These are phyloP conservation scores for Actenoides lindsayi DNA, from an alignment of 2,113 vertebrate species.

Conservation along the genomic window DNA sequence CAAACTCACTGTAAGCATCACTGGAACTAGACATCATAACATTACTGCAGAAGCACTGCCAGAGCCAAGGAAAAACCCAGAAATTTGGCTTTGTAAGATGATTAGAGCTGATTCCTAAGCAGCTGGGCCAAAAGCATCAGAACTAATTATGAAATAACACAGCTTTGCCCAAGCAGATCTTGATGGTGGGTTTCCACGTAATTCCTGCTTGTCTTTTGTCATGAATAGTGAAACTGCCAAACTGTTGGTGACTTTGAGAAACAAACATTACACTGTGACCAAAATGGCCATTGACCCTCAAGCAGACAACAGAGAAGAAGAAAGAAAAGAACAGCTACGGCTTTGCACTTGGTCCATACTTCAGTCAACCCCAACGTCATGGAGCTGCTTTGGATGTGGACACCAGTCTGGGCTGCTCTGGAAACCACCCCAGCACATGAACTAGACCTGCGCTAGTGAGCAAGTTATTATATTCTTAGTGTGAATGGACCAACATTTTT, in stretches of 20 bases:
- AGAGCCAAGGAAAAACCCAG: neutral
- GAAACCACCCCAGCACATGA: neutral
- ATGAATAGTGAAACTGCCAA: neutral
- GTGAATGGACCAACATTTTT: neutral
- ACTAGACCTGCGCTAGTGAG: neutral
- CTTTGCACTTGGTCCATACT: neutral
- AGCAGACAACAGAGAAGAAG: neutral
- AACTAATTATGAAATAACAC: slow-evolving; percentile 29
- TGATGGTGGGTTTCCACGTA: neutral
- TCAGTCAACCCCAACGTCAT: neutral
- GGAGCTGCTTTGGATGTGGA: neutral
- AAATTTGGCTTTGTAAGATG: neutral
- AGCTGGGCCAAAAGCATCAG: slow-evolving; percentile 2
- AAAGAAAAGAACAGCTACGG: neutral
- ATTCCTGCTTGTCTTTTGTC: neutral
- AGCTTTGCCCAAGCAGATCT: slow-evolving; percentile 9
- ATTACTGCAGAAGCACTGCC: neutral
- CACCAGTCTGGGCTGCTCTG: neutral
- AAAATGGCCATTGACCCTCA: neutral
- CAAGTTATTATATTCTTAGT: neutral
- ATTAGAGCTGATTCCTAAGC: neutral
- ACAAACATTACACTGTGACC: neutral
- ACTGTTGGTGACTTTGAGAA: neutral
- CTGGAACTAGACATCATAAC: neutral
- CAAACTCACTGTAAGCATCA: neutral